Evolutionary conservation across 2,888 invertebrate genomes (phyloP).

Genomic region (Eueremaeus valkanovi): DNA sequence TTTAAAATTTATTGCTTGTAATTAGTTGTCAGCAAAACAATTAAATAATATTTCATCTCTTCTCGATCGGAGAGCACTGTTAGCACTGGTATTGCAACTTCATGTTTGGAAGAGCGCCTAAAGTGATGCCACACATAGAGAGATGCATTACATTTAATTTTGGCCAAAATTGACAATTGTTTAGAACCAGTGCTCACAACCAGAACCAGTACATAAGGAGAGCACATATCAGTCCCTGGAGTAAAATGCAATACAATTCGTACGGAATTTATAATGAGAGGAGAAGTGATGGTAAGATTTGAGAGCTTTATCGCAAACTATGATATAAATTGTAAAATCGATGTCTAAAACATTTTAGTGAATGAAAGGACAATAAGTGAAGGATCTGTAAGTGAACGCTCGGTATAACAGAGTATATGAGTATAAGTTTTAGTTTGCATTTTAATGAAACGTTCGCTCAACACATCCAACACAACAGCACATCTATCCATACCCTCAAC

Average conservation of each 20-base stretch:
- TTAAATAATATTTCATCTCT: not conserved
- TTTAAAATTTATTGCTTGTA: conserved; percentile 7
- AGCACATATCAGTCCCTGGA: conserved; percentile 27
- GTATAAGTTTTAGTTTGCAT: conserved; percentile 31
- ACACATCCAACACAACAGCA: conserved; percentile 16
- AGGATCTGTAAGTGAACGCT: not conserved
- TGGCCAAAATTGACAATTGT: conserved; percentile 32
- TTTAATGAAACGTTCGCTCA: conserved; percentile 21
- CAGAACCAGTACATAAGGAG: not conserved
- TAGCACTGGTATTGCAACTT: conserved; percentile 30
- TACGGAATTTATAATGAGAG: conserved; percentile 34
- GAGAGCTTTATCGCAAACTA: conserved; percentile 13
- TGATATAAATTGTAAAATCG: conserved; percentile 34
- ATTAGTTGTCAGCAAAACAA: conserved; percentile 34
- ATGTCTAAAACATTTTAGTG: conserved; percentile 21
- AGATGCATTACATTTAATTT: conserved; percentile 34
- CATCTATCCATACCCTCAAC: no score
- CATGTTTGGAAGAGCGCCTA: conserved; percentile 7
- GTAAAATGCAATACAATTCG: conserved; percentile 25
- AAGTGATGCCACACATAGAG: conserved; percentile 29
- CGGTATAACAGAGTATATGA: no score
- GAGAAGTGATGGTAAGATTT: not conserved
- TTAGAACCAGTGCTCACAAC: no score
- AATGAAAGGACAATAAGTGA: conserved; percentile 5
- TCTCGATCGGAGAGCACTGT: not conserved